Evolutionary conservation across 2,113 vertebrate genomes (phyloP), one percentile per base, ranked within the genome.

Genomic region (Hiodon tergisus): DNA sequence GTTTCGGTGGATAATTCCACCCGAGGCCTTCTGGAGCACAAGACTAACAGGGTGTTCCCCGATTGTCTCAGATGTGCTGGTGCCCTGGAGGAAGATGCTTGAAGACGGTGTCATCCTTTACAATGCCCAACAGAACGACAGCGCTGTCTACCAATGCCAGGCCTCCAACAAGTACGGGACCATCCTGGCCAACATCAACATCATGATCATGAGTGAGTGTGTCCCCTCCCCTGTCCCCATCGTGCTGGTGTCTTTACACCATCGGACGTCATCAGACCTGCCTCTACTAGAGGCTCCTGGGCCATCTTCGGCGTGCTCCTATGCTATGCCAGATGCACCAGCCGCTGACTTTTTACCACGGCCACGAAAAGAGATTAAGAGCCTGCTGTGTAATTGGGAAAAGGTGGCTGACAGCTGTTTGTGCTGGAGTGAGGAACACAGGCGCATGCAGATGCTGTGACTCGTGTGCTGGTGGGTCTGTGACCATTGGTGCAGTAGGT

Each of bases 131-230:
- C 85, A 89, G 0, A 89, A 90, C 46, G 94, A 99, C 87, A 95
- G 93, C 0, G 94, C 93, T 0, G 95, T 96, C 14, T 98, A 92
- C 82, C 97, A 99, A 81, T 98, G 97, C 0, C 94, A 96, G 79
- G 95, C 95, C 61, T 91, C 90, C 59, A 99, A 98, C 81, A 88
- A 81, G 73, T 95, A 97, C 0, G 95, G 97, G 7, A 92, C 87
- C 51, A 90, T 98, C 62, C 92, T 99, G 55, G 87, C 93, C 31
- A 98, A 91, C 0, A 95, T 93, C 77, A 96, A 97, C 16, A 85
- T 99, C 17, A 91, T 98, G 71, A 89, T 99, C 5, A 89, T 98
- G 81, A 94, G 97, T 96, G 80, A 94, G 95, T 86, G 53, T 31
- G 31, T 31, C 31, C 31, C 31, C 31, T 31, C 31, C 31, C 31